Base-by-base conservation (phyloP, 2,888 invertebrate genomes). In the Euplexia lucipara region DNA sequence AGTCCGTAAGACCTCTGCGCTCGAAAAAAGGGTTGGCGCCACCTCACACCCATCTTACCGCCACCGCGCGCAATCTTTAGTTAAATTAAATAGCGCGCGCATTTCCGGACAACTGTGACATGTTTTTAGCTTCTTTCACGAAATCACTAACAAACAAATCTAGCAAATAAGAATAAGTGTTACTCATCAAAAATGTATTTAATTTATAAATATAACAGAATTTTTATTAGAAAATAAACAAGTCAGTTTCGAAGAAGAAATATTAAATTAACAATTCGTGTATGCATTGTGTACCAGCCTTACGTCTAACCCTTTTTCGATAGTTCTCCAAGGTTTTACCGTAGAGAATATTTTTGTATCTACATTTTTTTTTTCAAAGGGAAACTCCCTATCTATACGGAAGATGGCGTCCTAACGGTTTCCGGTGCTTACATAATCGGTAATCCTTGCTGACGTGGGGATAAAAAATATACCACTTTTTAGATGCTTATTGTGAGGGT, bases 401-500 rank as follows among this genome's bases (percentile, higher is more conserved):
- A 52, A 73, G 45, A 72, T 52, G 49, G 34, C 66, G 44, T 42
- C 64, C 9, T 41, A 30, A 39, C 41, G 32, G 22, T 45, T 64
- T 45, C 41, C 73, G 41, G 56, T 56, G 34, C 41, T 73, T 10
- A 41, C 26, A 34, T 56, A 68, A 52, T 48, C 37, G 70, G 57
- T 70, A 66, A 70, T 73, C 73, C 32, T 34, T 52, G 57, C 70
- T 73, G 56, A 70, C 66, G 22, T 16, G 0, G 57, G 73, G 67
- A 66, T 66, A 52, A 51, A 20, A 48, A 42, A 45, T 64, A 30
- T 52, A 52, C 32, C 20, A 39, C 14, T 3, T 52, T 51, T 73
- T 51, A 37, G 32, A 34, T 26, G 41, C 63, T 62, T 53, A 62
- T 52, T 48, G 32, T 32, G 34, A 22, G 22, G 45, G 34, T 34